Conservation (phyloP, 2,797 vertebrate species). For the Euthynnus affinis region DNA sequence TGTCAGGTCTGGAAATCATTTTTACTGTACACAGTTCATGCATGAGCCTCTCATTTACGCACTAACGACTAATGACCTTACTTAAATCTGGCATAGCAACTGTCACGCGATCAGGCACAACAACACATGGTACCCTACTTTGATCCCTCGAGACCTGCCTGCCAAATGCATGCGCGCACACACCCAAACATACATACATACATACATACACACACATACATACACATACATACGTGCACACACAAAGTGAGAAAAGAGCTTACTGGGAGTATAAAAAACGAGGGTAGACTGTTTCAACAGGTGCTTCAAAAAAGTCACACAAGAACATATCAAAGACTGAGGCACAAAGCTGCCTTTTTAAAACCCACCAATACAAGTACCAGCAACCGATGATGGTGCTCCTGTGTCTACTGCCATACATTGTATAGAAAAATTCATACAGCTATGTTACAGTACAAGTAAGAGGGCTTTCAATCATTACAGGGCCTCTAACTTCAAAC, state of each 20-base stretch:
- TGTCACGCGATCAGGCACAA: conserved; percentile 32
- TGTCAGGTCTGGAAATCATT: conserved; percentile 35
- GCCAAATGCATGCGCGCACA: conserved; percentile 37
- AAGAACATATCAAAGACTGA: conserved; percentile 76
- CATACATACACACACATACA: background rate
- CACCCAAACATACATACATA: background rate
- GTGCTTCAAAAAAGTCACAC: conserved; percentile 74
- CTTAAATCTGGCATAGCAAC: conserved; percentile 53
- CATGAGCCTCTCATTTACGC: conserved; percentile 53
- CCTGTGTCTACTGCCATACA: conserved; percentile 58
- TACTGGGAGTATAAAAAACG: conserved; percentile 66
- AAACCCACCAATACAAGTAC: conserved; percentile 65
- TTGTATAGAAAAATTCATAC: conserved; percentile 63
- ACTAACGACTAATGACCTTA: conserved; percentile 38
- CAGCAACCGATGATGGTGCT: conserved; percentile 52
- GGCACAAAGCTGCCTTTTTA: conserved; percentile 81
- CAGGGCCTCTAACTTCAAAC: conserved; percentile 50
- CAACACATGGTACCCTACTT: conserved; percentile 34
- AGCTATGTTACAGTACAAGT: conserved; percentile 75
- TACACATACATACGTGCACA: conserved; percentile 34
- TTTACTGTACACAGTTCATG: conserved; percentile 65
- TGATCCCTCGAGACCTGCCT: conserved; percentile 53
- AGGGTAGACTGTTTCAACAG: conserved; percentile 53
- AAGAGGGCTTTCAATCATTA: conserved; percentile 51
- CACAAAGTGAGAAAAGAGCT: conserved; percentile 58